phyloP scores from a whole-genome alignment of 2,113 vertebrate species.

The Myotis lucifugus region DNA sequence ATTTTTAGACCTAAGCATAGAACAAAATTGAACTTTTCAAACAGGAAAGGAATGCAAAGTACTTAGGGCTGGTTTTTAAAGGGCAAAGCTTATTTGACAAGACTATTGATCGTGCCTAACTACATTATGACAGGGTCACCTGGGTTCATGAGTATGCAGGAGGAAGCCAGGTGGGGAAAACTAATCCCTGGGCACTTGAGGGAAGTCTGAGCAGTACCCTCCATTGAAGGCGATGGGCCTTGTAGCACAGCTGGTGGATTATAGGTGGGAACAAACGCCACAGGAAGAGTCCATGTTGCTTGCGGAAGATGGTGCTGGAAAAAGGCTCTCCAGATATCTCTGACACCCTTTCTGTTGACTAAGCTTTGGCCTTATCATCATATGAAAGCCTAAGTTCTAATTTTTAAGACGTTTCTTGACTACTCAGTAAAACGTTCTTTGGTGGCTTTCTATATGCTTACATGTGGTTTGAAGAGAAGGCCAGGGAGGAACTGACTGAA shows the following conservation, averaged over 20 bases:
- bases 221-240: not conserved
- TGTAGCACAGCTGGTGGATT: not conserved
- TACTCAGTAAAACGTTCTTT: slow-evolving; percentile 20
- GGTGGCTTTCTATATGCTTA: not conserved
- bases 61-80: slow-evolving; percentile 71
- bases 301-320: not conserved
- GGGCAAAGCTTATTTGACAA: slow-evolving; percentile 72
- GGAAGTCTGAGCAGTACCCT: not conserved
- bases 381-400: not conserved
- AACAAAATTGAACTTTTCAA: slow-evolving; percentile 69
- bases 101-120: slow-evolving; percentile 61
- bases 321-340: not conserved
- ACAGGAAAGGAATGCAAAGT: slow-evolving; percentile 54
- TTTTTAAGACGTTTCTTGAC: not conserved
- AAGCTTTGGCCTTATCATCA: slow-evolving; percentile 22
- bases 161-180: not conserved
- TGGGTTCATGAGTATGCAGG: not conserved
- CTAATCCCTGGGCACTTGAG: not conserved
- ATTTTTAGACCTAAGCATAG: slow-evolving; percentile 63
- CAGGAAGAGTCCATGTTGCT: not conserved
- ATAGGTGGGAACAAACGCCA: not conserved
- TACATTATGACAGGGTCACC: slow-evolving; percentile 43
- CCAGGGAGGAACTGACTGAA: not conserved
- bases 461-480: not conserved
- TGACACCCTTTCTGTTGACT: not conserved